Percentiles rank a stretch among this genome's conserved stretches.
phyloP scores from a whole-genome alignment of 2,888 invertebrate species.

The Netelia melanura region DNA sequence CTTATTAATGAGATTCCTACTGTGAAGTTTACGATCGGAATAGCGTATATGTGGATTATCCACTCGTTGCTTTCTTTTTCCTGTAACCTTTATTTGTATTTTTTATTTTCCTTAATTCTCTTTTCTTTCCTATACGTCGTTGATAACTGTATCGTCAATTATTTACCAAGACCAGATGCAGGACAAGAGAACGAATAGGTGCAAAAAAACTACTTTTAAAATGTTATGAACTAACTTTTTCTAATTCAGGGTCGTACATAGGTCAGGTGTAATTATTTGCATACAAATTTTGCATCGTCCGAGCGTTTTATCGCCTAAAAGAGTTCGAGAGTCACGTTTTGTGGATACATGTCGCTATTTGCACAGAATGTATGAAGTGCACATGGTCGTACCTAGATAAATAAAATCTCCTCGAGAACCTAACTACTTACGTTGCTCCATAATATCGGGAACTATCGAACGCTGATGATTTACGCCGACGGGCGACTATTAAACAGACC shows the following conservation, averaged over 20 bases:
- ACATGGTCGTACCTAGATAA: neutral
- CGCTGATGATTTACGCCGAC: constrained; percentile 61
- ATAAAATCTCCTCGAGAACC: constrained; percentile 40
- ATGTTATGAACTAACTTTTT: constrained; percentile 55
- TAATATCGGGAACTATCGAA: constrained; percentile 64
- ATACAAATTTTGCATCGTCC: constrained; percentile 48
- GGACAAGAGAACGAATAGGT: neutral
- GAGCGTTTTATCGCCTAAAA: constrained; percentile 37
- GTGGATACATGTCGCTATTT: neutral
- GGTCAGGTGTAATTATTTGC: constrained; percentile 37
- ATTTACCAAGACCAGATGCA: constrained; percentile 1
- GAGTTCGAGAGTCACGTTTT: constrained; percentile 24
- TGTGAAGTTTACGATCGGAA: constrained; percentile 59
- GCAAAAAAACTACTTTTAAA: constrained; percentile 1
- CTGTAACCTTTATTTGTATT: constrained; percentile 13
- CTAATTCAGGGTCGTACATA: constrained; percentile 29
- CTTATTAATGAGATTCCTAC: constrained; percentile 57
- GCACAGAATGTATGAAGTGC: constrained; percentile 3
- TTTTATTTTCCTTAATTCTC: constrained; percentile 5
- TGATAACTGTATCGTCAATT: constrained; percentile 1
- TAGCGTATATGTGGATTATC: constrained; percentile 26
- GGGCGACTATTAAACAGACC: constrained; percentile 23
- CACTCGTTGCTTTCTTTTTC: constrained; percentile 38
- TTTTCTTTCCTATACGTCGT: constrained; percentile 28
- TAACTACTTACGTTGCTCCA: constrained; percentile 49